These are phyloP conservation scores for Crypturellus undulatus DNA, from an alignment of 2,113 vertebrate species.

Conservation along the genomic window DNA sequence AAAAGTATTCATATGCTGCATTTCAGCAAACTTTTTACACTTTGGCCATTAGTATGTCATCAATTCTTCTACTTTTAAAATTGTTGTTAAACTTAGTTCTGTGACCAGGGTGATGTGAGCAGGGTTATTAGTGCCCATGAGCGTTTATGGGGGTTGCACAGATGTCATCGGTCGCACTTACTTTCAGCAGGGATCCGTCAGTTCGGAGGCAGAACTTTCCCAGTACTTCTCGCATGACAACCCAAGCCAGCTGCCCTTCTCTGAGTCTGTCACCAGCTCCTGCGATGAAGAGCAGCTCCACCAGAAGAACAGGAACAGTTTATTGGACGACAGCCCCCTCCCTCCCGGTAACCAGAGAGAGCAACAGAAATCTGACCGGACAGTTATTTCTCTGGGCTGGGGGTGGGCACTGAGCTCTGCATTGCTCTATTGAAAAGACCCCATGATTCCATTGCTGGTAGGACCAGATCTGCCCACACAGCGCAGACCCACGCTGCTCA, in stretches of 20 bases:
- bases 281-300: constrained; percentile 82
- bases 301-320: constrained; percentile 77
- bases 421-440: background rate
- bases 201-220: constrained; percentile 88
- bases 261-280: constrained; percentile 78
- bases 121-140: background rate
- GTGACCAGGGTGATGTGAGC: fast-evolving
- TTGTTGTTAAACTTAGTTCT: background rate
- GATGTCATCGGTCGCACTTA: background rate
- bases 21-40: background rate
- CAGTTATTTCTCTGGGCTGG: background rate
- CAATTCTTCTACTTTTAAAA: background rate
- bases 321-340: constrained; percentile 74
- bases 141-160: background rate
- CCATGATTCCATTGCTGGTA: background rate
- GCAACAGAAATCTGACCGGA: background rate
- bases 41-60: background rate
- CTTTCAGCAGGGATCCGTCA: constrained; percentile 86
- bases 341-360: constrained; percentile 71
- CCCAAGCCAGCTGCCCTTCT: constrained; percentile 75
- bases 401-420: background rate
- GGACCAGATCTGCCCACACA: background rate
- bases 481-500: background rate
- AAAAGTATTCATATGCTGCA: background rate
- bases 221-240: constrained; percentile 86